A percentile compares a stretch with the other conserved stretches of the same genome.
Evolutionary conservation across 2,797 vertebrate genomes (phyloP).

Genomic region (Masticophis lateralis): DNA sequence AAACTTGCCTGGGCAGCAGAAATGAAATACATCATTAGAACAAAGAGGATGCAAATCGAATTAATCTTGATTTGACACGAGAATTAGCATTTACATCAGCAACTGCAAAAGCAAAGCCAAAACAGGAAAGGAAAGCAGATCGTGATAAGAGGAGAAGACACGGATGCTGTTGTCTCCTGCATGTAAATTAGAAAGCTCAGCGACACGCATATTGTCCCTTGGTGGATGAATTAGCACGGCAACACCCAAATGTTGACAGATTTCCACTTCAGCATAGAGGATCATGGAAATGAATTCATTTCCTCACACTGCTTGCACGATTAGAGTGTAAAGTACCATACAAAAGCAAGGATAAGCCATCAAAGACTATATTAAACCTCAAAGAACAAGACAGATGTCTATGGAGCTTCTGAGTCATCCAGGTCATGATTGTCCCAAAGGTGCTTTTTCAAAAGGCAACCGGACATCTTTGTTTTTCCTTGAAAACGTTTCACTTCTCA

Average conservation of each 20-base stretch:
- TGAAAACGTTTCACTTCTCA: background rate
- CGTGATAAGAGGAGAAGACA: slow-evolving; percentile 82
- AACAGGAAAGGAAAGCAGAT: slow-evolving; percentile 85
- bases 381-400: background rate
- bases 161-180: slow-evolving; percentile 73
- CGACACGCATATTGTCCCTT: slow-evolving; percentile 71
- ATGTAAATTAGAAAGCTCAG: slow-evolving; percentile 76
- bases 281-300: slow-evolving; percentile 50
- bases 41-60: slow-evolving; percentile 82
- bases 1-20: slow-evolving; percentile 78
- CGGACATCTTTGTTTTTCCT: background rate
- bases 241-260: slow-evolving; percentile 68
- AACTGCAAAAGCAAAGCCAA: slow-evolving; percentile 78
- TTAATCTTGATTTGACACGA: slow-evolving; percentile 84
- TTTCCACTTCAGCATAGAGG: slow-evolving; percentile 58
- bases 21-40: slow-evolving; percentile 85
- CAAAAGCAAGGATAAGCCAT: background rate
- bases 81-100: slow-evolving; percentile 82
- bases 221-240: slow-evolving; percentile 76
- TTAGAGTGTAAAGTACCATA: background rate
- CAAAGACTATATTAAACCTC: background rate
- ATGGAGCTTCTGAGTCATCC: background rate
- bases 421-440: too few relatives aligned
- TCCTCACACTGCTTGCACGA: background rate
- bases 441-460: background rate